These are phyloP conservation scores for Lathronympha strigana DNA, from an alignment of 2,888 invertebrate species.

Conservation along the genomic window DNA sequence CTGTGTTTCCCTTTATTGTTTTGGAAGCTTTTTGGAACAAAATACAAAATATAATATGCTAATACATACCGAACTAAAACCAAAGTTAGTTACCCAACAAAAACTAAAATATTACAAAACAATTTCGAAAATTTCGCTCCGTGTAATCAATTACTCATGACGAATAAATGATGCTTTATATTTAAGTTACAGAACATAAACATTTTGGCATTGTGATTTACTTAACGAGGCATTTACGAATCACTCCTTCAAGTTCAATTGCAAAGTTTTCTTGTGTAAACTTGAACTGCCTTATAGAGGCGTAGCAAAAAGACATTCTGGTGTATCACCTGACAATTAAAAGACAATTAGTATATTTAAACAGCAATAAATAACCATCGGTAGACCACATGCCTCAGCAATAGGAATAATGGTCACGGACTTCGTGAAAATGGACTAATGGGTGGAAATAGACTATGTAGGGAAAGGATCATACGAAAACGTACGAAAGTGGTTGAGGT, in stretches of 20 bases:
- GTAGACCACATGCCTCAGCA: too few relatives aligned
- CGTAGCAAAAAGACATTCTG: constrained; percentile 5
- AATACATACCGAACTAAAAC: too few relatives aligned
- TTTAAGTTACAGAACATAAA: constrained; percentile 6
- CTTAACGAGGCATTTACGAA: constrained; percentile 14
- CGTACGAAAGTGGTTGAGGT: too few relatives aligned
- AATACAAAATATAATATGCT: too few relatives aligned
- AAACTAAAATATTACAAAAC: constrained; percentile 14
- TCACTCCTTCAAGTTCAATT: constrained; percentile 8
- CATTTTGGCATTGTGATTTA: neutral
- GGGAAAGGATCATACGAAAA: too few relatives aligned
- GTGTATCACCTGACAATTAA: neutral
- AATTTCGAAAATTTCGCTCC: constrained; percentile 16
- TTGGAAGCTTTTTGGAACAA: too few relatives aligned
- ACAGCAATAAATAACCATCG: too few relatives aligned
- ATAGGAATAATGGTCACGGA: too few relatives aligned
- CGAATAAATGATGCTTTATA: constrained; percentile 16
- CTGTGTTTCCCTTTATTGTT: too few relatives aligned
- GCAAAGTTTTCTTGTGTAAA: constrained; percentile 12
- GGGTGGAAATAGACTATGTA: too few relatives aligned
- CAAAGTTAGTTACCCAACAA: neutral
- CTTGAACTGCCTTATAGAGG: neutral
- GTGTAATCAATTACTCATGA: constrained; percentile 31
- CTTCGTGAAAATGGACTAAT: too few relatives aligned
- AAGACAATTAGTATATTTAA: constrained; percentile 3